Base-by-base conservation (phyloP, 2,113 vertebrate genomes). In the Brachyhypopomus occidentalis region DNA sequence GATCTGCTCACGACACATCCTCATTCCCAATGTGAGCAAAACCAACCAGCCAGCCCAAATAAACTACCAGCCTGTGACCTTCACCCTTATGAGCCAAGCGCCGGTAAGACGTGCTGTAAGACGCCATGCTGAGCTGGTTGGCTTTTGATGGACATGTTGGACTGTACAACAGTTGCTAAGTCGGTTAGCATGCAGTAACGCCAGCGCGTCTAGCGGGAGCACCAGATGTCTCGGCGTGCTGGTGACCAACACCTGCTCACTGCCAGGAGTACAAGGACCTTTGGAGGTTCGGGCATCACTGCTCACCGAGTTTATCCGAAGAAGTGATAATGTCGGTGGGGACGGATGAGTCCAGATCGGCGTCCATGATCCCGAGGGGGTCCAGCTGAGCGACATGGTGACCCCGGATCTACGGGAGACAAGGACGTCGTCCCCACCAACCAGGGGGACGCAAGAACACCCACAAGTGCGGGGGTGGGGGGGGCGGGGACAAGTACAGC, bases 261-360 rank as follows among this genome's bases (percentile, higher is more conserved):
- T 14, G 12, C 45, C 5, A 34, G 1, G 25, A 38, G 34, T 63
- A 55, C 27, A 34, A 20, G 4, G 22, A 8, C 66, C 34, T 67
- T 67, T 41, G 9, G 41, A 16, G 12, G 56, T 14, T 9, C 59
- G 58, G 34, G 73, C 72, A 55, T 25, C 63, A 73, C 86, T 96
- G 94, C 97, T 98, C 97, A 99, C 98, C 98, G 93, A 99, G 97
- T 95, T 98, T 98, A 95, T 99, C 97, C 90, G 97, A 94, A 92
- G 97, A 98, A 77, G 96, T 97, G 94, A 99, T 95, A 93, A 99
- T 97, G 94, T 99, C 97, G 64, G 95, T 95, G 90, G 97, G 98
- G 89, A 98, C 95, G 89, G 94, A 96, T 83, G 97, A 98, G 91
- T 98, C 97, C 96, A 99, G 95, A 95, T 99, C 98, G 67, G 98